phyloP scores from a whole-genome alignment of 2,797 vertebrate genomes.

The Sebastes hopkinsi region DNA sequence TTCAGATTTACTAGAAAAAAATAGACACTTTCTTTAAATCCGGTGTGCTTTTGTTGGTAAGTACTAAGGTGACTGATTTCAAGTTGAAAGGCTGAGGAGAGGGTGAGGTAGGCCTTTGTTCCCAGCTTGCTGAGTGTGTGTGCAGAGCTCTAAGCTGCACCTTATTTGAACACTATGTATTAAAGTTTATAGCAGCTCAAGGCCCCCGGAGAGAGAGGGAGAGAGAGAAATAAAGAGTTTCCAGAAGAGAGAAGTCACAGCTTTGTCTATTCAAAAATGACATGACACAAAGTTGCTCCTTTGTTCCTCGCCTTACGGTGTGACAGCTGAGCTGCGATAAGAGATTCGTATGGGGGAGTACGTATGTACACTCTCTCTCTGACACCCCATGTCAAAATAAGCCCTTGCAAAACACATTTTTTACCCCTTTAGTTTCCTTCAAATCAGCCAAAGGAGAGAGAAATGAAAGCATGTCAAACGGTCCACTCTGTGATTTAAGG shows the following conservation, averaged over 20 bases:
- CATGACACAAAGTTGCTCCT: constrained; percentile 78
- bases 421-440: constrained; percentile 36
- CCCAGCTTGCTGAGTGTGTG: constrained; percentile 66
- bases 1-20: neutral
- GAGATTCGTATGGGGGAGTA: constrained; percentile 58
- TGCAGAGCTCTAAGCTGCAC: constrained; percentile 71
- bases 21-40: constrained; percentile 59
- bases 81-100: constrained; percentile 73
- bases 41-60: constrained; percentile 47
- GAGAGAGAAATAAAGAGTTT: constrained; percentile 52
- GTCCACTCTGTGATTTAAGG: constrained; percentile 31
- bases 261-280: constrained; percentile 79
- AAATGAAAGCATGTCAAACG: constrained; percentile 38
- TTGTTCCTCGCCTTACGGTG: constrained; percentile 70
- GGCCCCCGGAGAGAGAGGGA: constrained; percentile 45
- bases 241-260: constrained; percentile 57
- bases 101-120: constrained; percentile 78
- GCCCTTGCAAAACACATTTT: constrained; percentile 45
- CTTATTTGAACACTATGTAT: constrained; percentile 77
- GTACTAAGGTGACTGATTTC: constrained; percentile 70
- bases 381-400: constrained; percentile 66
- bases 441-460: constrained; percentile 27
- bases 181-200: constrained; percentile 78
- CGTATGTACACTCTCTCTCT: constrained; percentile 56
- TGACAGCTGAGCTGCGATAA: constrained; percentile 76